Evolutionary conservation across 2,888 invertebrate genomes (phyloP).

Genomic region (Ptilodon capucinus): DNA sequence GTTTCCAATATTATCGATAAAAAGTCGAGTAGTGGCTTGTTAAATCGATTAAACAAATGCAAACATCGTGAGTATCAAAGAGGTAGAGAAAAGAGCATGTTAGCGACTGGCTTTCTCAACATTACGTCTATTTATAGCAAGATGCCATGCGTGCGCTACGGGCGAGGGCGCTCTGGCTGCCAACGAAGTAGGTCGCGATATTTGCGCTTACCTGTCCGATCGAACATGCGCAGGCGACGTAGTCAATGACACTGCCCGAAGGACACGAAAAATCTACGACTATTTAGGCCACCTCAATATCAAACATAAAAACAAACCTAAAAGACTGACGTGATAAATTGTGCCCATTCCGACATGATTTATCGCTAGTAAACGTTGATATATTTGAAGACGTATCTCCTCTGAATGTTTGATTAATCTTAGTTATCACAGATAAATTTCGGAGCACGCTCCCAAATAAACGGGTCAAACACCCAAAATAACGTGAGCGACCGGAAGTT

Average conservation of each 20-base stretch:
- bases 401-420: constrained; percentile 41
- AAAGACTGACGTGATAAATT: constrained; percentile 31
- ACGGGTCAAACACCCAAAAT: constrained; percentile 61
- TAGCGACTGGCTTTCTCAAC: constrained; percentile 58
- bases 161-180: constrained; percentile 49
- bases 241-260: constrained; percentile 49
- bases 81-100: constrained; percentile 21
- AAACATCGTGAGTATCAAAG: background rate
- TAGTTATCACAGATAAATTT: constrained; percentile 40
- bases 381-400: constrained; percentile 25
- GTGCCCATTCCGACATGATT: constrained; percentile 30
- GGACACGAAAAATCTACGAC: constrained; percentile 34
- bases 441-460: constrained; percentile 51
- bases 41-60: constrained; percentile 2
- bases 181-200: constrained; percentile 72
- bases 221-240: constrained; percentile 45
- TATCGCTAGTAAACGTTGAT: constrained; percentile 31
- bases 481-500: constrained; percentile 53
- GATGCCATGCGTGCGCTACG: constrained; percentile 54
- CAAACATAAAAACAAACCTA: constrained; percentile 28
- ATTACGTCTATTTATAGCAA: constrained; percentile 65
- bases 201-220: constrained; percentile 46
- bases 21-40: no score
- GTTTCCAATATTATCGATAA: no score
- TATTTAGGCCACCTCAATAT: constrained; percentile 39